Conservation (phyloP, 2,797 vertebrate species). For the Micromesistius poutassou region DNA sequence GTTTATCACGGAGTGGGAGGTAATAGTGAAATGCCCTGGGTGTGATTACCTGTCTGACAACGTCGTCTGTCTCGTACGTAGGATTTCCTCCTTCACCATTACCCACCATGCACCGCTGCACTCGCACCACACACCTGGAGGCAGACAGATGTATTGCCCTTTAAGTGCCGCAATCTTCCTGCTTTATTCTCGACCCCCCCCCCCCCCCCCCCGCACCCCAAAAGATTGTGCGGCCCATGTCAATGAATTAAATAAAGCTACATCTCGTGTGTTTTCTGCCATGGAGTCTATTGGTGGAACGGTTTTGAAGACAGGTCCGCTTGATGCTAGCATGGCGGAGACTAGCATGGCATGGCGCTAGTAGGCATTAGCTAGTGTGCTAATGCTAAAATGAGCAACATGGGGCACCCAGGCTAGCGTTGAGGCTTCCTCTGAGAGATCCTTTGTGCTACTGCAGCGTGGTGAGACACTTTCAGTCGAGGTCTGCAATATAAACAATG, state of each 20-base stretch:
- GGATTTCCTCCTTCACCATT: background rate
- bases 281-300: too few relatives aligned
- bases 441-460: too few relatives aligned
- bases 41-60: constrained; percentile 5
- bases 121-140: constrained; percentile 2
- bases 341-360: too few relatives aligned
- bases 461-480: too few relatives aligned
- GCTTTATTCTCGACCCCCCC: background rate
- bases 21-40: background rate
- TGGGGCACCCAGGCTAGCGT: too few relatives aligned
- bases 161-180: background rate
- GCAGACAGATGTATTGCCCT: background rate
- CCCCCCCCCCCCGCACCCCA: background rate
- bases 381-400: too few relatives aligned
- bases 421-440: too few relatives aligned
- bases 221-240: background rate
- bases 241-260: background rate
- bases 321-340: too few relatives aligned
- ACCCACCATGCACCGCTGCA: background rate
- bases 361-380: too few relatives aligned
- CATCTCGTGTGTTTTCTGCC: background rate
- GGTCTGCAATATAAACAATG: too few relatives aligned
- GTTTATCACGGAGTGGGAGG: background rate
- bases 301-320: too few relatives aligned
- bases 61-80: background rate